Percentiles rank a stretch among this genome's conserved stretches.
Evolutionary conservation across 2,797 vertebrate genomes (phyloP).

Genomic region (Falco naumanni): DNA sequence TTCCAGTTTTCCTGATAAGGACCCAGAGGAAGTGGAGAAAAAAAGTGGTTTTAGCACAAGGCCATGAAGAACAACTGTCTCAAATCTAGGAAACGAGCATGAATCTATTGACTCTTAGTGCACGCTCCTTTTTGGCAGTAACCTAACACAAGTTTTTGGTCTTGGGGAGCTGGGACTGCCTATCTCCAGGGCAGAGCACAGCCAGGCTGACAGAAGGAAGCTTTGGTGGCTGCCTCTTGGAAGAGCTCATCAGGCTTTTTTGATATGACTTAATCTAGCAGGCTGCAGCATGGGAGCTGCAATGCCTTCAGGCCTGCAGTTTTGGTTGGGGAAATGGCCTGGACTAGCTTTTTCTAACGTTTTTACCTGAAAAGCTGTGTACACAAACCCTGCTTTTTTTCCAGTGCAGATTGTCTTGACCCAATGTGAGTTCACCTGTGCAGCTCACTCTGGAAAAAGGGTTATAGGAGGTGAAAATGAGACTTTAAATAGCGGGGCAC

Average conservation of each 20-base stretch:
- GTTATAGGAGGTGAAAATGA: not conserved
- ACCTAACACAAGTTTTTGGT: not conserved
- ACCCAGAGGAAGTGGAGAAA: not conserved
- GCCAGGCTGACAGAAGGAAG: not conserved
- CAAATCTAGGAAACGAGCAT: conserved; percentile 9
- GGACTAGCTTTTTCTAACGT: not conserved
- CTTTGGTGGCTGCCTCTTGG: not conserved
- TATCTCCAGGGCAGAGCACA: not conserved
- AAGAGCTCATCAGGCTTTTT: not conserved
- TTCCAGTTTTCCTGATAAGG: not conserved
- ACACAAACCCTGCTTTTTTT: not conserved
- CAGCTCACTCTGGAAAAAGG: not conserved
- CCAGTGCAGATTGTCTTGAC: not conserved
- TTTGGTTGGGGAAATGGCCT: not conserved
- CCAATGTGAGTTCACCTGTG: not conserved
- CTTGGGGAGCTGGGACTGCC: not conserved
- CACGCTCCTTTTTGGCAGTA: not conserved
- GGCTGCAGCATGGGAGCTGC: not conserved
- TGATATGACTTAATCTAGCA: not conserved
- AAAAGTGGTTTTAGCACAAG: not conserved
- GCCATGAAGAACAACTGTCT: not conserved
- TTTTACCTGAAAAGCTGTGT: not conserved
- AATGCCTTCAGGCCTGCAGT: not conserved
- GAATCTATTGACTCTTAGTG: not conserved
- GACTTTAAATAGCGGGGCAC: not conserved